Evolutionary conservation across 1,140 invertebrate species (phyloP), one percentile per base, ranked within the genome.

Genomic region (Odontomachus brunneus): DNA sequence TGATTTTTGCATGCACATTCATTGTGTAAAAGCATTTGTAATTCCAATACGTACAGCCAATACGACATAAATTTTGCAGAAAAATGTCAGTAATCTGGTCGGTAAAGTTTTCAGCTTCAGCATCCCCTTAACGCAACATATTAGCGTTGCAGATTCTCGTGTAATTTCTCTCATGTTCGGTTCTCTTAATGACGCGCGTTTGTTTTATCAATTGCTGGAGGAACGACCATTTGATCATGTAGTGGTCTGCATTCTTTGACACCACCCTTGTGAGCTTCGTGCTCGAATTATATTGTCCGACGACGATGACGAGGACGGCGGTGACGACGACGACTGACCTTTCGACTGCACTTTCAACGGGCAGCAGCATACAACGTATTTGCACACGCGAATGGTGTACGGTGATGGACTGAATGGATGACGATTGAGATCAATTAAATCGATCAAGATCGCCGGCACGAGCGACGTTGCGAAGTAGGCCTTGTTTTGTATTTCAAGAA

Each of bases 371-470:
- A 29, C 19, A 72, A 55, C 9, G n/a, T 55, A 38, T 57, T 72
- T 72, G 51, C 69, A 33, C 26, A 49, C 51, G 26, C 51, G 26
- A 72, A 72, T 72, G 33, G n/a, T 55, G 51, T n/a, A 55, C 26
- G 14, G 51, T 29, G 51, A 72, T 57, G n/a, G n/a, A 38, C 55
- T 33, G 69, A 72, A 72, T 72, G 29, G 55, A 12, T 55, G 33
- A 55, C n/a, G 15, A 51, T 51, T 51, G 69, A 55, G 11, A 55
- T 72, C 69, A 57, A 72, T 72, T 72, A 72, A 7, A 72, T 55
- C 51, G 69, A 38, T 72, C 33, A 55, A 15, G 67, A 33, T 53
- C 67, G 0, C 26, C 17, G 26, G 15, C 26, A 29, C 38, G 38
- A 44, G 38, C 9, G 24, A 29, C 26, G 17, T 73, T 73, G 51